Percentiles rank a stretch among this genome's conserved stretches.
phyloP scores from a whole-genome alignment of 2,888 invertebrate genomes.

The Yponomeuta cagnagella region DNA sequence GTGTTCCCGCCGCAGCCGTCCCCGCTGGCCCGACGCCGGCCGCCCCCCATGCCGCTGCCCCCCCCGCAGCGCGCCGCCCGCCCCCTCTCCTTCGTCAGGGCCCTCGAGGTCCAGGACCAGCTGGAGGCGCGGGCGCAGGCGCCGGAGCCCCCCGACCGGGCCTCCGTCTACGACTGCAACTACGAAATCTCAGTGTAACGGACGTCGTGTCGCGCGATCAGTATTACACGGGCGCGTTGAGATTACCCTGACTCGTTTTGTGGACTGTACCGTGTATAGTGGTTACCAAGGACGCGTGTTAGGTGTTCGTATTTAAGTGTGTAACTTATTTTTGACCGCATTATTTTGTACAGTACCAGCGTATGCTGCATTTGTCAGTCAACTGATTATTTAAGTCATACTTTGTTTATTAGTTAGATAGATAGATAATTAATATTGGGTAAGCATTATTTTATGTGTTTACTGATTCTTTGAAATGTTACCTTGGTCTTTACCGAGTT shows the following conservation, averaged over 20 bases:
- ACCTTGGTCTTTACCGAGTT: conserved; percentile 3
- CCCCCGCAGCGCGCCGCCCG: conserved; percentile 67
- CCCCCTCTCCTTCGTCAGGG: conserved; percentile 92
- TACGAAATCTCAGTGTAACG: conserved; percentile 95
- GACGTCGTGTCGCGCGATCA: background rate
- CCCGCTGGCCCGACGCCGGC: conserved; percentile 49
- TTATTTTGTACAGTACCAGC: conserved; percentile 7
- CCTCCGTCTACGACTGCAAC: conserved; percentile 95
- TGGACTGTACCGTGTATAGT: conserved; percentile 2
- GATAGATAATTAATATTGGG: background rate
- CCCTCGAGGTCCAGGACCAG: conserved; percentile 91
- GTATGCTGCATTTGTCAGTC: conserved; percentile 10
- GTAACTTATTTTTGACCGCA: background rate
- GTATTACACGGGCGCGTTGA: no score
- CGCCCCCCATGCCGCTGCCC: conserved; percentile 74
- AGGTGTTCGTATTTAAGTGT: background rate
- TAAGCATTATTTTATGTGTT: conserved; percentile 5
- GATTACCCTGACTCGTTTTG: background rate
- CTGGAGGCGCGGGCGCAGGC: conserved; percentile 84
- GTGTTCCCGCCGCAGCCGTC: conserved; percentile 37
- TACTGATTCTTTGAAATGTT: background rate
- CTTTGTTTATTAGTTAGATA: conserved; percentile 2
- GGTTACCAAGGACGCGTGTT: background rate
- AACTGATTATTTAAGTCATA: conserved; percentile 10
- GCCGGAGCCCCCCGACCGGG: conserved; percentile 82